These are phyloP conservation scores for Nycticorax nycticorax DNA, from an alignment of 2,113 vertebrate genomes.

Conservation along the genomic window DNA sequence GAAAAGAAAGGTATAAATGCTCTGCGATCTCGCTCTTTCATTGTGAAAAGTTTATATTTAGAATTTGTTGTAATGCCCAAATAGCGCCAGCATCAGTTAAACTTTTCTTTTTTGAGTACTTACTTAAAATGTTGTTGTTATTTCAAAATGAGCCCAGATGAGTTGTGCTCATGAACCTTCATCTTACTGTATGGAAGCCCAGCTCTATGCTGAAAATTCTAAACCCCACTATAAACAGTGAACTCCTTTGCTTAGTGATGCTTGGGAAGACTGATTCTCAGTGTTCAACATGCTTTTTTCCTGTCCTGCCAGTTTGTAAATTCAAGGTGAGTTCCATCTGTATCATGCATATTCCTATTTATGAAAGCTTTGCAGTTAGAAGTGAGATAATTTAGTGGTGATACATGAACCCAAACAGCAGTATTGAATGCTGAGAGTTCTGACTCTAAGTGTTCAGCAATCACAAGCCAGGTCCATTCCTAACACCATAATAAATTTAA, in stretches of 20 bases:
- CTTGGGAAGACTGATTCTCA: neutral
- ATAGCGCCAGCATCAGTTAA: neutral
- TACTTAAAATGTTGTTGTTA: neutral
- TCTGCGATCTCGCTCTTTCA: neutral
- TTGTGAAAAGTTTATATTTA: neutral
- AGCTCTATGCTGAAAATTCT: neutral
- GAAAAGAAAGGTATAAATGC: neutral
- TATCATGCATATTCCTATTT: neutral
- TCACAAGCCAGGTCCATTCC: neutral
- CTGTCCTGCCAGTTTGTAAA: neutral
- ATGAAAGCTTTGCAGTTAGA: neutral
- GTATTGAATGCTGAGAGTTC: neutral
- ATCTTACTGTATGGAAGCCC: neutral
- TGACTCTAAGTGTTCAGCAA: neutral
- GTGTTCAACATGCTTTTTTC: neutral
- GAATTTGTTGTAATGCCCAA: neutral
- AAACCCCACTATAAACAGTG: too few species aligned
- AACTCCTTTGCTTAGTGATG: neutral
- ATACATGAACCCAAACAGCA: neutral
- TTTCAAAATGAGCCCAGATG: neutral
- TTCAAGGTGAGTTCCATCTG: neutral
- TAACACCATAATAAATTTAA: neutral
- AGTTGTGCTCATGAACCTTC: neutral
- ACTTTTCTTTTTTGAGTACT: neutral
- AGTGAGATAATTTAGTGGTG: neutral